phyloP scores from a whole-genome alignment of 1,140 invertebrate genomes.

The Euura saliciscinereae region DNA sequence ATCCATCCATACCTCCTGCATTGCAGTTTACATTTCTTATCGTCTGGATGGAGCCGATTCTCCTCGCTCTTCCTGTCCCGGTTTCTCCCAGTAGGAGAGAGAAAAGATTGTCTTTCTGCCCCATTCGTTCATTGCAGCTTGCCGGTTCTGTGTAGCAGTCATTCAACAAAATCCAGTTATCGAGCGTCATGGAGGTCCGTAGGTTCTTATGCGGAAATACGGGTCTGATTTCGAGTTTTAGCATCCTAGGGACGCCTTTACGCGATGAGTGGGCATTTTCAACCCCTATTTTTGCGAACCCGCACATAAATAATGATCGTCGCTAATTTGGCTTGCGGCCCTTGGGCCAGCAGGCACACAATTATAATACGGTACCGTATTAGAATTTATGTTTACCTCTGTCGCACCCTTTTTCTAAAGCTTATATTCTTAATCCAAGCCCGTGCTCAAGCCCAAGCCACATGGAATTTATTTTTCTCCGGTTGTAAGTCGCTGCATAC shows the following conservation, averaged over 20 bases:
- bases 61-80: not conserved
- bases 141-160: not conserved
- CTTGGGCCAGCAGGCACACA: conserved; percentile 55
- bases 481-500: not conserved
- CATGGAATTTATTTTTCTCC: conserved; percentile 2
- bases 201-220: no score
- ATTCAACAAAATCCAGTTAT: not conserved
- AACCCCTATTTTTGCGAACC: conserved; percentile 50
- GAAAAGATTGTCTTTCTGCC: not conserved
- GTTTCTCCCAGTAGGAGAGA: no score
- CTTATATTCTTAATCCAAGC: conserved; percentile 55
- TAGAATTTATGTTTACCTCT: conserved; percentile 57
- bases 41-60: not conserved
- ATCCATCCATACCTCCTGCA: not conserved
- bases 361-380: conserved; percentile 59
- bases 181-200: not conserved
- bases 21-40: conserved; percentile 7
- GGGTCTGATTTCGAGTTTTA: no score
- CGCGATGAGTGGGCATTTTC: conserved; percentile 45
- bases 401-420: conserved; percentile 55
- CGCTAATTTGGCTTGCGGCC: conserved; percentile 57
- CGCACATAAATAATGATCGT: conserved; percentile 61
- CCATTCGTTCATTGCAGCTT: not conserved
- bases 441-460: not conserved
- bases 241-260: no score